Evolutionary conservation across 2,888 invertebrate genomes (phyloP).

Genomic region (Calliopum simillimum): DNA sequence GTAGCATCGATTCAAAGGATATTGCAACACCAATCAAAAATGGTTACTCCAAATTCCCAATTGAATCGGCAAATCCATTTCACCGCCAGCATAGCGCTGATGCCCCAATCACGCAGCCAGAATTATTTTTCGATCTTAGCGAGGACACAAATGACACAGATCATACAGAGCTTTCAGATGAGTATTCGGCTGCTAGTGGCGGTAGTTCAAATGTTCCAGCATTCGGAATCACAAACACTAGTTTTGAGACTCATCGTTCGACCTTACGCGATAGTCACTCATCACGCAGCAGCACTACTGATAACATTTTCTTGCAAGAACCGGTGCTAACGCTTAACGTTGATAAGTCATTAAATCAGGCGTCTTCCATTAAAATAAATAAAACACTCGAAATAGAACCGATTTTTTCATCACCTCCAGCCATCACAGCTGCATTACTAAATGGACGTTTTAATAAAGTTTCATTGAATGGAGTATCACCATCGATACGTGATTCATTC

Average conservation of each 20-base stretch:
- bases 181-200: slow-evolving; percentile 24
- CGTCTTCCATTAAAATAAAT: slow-evolving; percentile 66
- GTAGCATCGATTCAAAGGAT: slow-evolving; percentile 15
- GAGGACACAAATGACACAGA: slow-evolving; percentile 49
- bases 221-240: slow-evolving; percentile 47
- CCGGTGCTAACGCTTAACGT: slow-evolving; percentile 66
- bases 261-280: slow-evolving; percentile 56
- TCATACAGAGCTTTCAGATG: slow-evolving; percentile 45
- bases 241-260: slow-evolving; percentile 45
- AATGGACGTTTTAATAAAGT: slow-evolving; percentile 66
- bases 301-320: slow-evolving; percentile 66
- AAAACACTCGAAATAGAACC: slow-evolving; percentile 62
- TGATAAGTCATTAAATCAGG: slow-evolving; percentile 66
- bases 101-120: slow-evolving; percentile 28
- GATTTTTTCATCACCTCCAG: slow-evolving; percentile 62
- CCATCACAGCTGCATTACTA: slow-evolving; percentile 52
- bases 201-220: background rate
- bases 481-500: slow-evolving; percentile 43
- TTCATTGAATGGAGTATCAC: slow-evolving; percentile 55
- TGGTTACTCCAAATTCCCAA: slow-evolving; percentile 7
- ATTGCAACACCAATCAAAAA: background rate
- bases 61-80: slow-evolving; percentile 1
- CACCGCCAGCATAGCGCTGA: background rate
- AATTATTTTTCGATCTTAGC: slow-evolving; percentile 46
- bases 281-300: slow-evolving; percentile 55